phyloP scores from a whole-genome alignment of 2,113 vertebrate genomes.

The Grammomys surdaster region DNA sequence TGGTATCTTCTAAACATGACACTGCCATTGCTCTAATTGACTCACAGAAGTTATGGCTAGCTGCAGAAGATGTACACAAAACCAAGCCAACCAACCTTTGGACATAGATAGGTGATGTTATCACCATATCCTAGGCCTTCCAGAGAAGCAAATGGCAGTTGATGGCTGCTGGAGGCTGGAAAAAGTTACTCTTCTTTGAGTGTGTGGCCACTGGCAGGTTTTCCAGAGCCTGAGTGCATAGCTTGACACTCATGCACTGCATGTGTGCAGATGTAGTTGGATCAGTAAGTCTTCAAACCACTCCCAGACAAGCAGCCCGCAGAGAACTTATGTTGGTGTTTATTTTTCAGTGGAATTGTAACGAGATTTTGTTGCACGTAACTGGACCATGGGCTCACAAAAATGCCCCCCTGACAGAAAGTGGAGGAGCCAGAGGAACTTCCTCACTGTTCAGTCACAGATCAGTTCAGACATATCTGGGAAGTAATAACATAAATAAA shows the following conservation, averaged over 20 bases:
- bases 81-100: background rate
- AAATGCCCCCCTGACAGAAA: conserved; percentile 25
- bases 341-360: conserved; percentile 11
- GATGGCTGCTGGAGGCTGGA: background rate
- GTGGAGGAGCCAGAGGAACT: conserved; percentile 26
- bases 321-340: background rate
- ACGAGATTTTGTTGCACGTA: conserved; percentile 36
- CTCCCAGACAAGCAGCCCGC: background rate
- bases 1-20: background rate
- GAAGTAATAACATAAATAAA: conserved; percentile 71
- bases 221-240: background rate
- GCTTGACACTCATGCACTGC: background rate
- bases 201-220: background rate
- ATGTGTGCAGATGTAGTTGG: background rate
- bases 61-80: background rate
- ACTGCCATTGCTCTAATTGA: background rate
- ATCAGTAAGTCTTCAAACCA: background rate
- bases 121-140: background rate
- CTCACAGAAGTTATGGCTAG: background rate
- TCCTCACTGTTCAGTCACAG: conserved; percentile 57
- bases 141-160: too few relatives aligned
- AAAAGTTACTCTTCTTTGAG: background rate
- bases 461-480: conserved; percentile 54
- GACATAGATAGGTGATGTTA: background rate
- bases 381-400: conserved; percentile 25